Percentiles rank a stretch among this genome's conserved stretches.
Evolutionary conservation across 2,888 invertebrate species (phyloP).

Genomic region (Caenorhabditis panamensis): DNA sequence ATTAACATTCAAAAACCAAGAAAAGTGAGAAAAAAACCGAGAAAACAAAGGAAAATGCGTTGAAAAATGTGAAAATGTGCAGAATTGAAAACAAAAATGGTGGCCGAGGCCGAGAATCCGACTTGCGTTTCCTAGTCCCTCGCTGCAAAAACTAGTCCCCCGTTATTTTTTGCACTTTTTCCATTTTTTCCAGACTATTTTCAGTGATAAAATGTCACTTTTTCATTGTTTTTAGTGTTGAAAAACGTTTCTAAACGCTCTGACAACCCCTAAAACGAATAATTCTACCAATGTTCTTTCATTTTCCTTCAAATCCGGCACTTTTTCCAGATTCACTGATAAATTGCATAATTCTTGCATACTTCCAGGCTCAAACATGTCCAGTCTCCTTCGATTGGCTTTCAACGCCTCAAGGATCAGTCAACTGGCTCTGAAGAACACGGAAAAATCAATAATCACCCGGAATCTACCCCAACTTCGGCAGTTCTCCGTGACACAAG

Average conservation of each 20-base stretch:
- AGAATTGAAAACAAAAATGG: constrained; percentile 3
- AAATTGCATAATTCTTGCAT: not conserved
- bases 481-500: constrained; percentile 9
- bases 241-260: not conserved
- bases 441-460: not conserved
- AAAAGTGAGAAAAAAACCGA: constrained; percentile 14
- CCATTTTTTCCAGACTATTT: not conserved
- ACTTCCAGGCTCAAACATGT: constrained; percentile 27
- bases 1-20: not conserved
- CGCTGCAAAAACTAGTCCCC: constrained; percentile 7
- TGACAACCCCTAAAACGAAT: not conserved
- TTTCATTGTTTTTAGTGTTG: constrained; percentile 4
- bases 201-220: not conserved
- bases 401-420: constrained; percentile 16
- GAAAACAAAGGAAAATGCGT: not conserved
- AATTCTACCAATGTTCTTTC: not conserved
- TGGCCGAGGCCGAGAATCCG: constrained; percentile 18
- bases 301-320: not conserved
- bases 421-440: constrained; percentile 1
- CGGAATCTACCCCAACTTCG: constrained; percentile 28
- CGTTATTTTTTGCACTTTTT: constrained; percentile 13
- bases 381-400: constrained; percentile 31
- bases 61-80: constrained; percentile 19
- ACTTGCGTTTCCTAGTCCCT: constrained; percentile 9
- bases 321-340: not conserved